Conservation (phyloP, 2,888 invertebrate species). For the Macrosiphum euphorbiae region DNA sequence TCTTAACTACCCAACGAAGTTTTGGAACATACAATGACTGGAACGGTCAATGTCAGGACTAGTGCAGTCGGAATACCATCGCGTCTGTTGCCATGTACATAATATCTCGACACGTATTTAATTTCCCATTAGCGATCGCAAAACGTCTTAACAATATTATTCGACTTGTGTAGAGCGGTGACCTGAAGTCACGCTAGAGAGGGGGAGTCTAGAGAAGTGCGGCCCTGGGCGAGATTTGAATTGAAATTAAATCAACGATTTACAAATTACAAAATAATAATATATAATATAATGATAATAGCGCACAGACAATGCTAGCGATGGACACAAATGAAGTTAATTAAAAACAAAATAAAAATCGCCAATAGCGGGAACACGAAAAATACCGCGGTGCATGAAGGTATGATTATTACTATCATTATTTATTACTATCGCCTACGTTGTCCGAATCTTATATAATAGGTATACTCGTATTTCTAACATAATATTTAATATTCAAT, state of each 20-base stretch:
- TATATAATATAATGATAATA: neutral
- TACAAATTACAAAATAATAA: neutral
- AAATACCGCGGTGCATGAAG: neutral
- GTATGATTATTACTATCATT: neutral
- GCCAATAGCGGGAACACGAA: neutral
- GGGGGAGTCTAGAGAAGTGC: neutral
- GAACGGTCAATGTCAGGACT: slow-evolving; percentile 31
- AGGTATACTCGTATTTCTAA: neutral
- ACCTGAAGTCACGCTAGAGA: neutral
- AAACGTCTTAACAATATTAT: neutral
- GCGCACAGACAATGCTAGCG: neutral
- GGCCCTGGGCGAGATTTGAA: neutral
- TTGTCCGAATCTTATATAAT: neutral
- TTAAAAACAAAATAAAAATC: neutral
- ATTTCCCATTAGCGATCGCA: slow-evolving; percentile 24
- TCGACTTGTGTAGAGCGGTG: neutral
- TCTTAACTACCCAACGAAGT: neutral
- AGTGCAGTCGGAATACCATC: neutral
- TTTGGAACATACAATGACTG: neutral
- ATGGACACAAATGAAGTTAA: neutral
- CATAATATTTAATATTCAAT: neutral
- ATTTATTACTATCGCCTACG: neutral
- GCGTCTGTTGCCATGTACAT: neutral
- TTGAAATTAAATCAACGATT: slow-evolving; percentile 19
- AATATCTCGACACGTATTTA: neutral